Conservation (phyloP, 1,140 invertebrate genomes). For the Zaprionus camerounensis region DNA sequence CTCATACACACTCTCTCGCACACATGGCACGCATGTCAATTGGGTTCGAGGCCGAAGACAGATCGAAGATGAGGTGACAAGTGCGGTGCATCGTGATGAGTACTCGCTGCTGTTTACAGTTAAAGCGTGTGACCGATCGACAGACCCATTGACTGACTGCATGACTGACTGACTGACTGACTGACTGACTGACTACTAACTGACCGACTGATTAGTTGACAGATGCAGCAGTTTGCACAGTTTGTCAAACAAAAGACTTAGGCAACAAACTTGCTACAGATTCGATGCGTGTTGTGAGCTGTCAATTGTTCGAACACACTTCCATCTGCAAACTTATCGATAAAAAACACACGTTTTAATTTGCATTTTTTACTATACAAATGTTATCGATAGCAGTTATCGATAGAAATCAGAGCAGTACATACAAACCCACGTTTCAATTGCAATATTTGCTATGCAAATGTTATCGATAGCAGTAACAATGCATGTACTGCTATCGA, state of each 20-base stretch:
- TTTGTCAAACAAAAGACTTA: constrained; percentile 63
- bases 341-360: not conserved
- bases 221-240: not conserved
- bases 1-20: constrained; percentile 4
- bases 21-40: constrained; percentile 38
- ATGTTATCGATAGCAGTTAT: not conserved
- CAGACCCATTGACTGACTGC: constrained; percentile 4
- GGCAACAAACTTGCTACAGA: constrained; percentile 63
- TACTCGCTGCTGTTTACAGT: constrained; percentile 3
- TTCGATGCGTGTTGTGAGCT: not conserved
- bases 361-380: not conserved
- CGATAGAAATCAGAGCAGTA: not conserved
- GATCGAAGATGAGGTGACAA: constrained; percentile 25
- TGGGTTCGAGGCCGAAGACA: constrained; percentile 22
- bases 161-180: constrained; percentile 5
- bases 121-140: constrained; percentile 10
- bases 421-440: too few relatives aligned
- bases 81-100: constrained; percentile 20
- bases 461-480: too few relatives aligned
- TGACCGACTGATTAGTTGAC: constrained; percentile 5
- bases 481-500: too few relatives aligned
- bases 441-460: too few relatives aligned
- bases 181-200: not conserved
- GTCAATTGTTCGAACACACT: not conserved
- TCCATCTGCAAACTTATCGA: not conserved